phyloP scores from a whole-genome alignment of 2,888 invertebrate genomes.

The Mimas tiliae region DNA sequence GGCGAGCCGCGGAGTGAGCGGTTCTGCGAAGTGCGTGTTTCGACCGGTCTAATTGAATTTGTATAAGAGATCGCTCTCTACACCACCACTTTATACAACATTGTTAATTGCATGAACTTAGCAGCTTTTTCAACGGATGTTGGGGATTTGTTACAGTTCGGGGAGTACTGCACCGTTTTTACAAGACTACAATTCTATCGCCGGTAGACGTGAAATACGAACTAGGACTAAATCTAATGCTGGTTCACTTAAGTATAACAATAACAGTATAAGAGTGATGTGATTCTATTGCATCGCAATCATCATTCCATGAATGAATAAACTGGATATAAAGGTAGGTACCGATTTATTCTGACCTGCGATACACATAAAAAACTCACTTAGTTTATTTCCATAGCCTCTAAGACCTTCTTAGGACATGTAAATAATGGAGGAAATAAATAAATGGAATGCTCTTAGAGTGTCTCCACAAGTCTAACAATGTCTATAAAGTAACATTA shows the following conservation, averaged over 20 bases:
- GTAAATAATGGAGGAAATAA: too few relatives aligned
- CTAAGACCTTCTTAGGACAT: too few relatives aligned
- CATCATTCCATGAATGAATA: too few relatives aligned
- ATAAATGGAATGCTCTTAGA: neutral
- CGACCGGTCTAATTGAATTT: constrained; percentile 64
- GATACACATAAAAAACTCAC: too few relatives aligned
- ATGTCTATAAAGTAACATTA: neutral
- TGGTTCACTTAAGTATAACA: too few relatives aligned
- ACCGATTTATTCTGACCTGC: too few relatives aligned
- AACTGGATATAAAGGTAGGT: too few relatives aligned
- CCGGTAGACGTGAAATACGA: too few relatives aligned
- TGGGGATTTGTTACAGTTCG: neutral
- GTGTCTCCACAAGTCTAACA: neutral
- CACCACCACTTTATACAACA: neutral
- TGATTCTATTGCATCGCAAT: too few relatives aligned
- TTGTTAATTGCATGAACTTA: constrained; percentile 11
- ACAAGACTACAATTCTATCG: neutral
- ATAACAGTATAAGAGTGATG: too few relatives aligned
- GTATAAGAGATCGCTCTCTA: constrained; percentile 37
- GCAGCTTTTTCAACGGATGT: constrained; percentile 2
- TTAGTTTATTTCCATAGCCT: too few relatives aligned
- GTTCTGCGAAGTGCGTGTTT: constrained; percentile 56
- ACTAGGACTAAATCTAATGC: too few relatives aligned
- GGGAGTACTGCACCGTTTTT: neutral
- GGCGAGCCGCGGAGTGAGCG: constrained; percentile 43